phyloP scores from a whole-genome alignment of 2,113 vertebrate species.

The Galbula dea region DNA sequence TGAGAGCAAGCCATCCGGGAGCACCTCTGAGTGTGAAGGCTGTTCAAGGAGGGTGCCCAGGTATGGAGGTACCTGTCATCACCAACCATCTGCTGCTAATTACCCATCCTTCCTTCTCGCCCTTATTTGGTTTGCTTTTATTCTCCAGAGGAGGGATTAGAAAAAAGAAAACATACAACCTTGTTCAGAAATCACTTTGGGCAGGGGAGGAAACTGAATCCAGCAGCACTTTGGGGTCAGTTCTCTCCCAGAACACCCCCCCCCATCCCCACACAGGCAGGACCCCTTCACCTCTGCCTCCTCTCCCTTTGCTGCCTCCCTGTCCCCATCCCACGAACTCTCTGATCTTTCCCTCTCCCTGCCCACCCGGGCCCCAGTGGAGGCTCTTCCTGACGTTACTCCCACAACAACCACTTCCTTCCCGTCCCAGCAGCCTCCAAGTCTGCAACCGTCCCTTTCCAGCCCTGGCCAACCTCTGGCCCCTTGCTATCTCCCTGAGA shows the following conservation, averaged over 20 bases:
- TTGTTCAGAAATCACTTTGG: not conserved
- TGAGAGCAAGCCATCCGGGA: not conserved
- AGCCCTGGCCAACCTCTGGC: not conserved
- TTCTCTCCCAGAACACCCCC: not conserved
- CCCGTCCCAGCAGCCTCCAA: constrained; percentile 16
- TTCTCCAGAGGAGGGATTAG: not conserved
- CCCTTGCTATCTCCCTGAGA: not conserved
- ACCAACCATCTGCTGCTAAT: constrained; percentile 14
- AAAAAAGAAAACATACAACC: not conserved
- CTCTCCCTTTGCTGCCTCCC: not conserved
- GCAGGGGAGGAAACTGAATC: accelerated
- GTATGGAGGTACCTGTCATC: constrained; percentile 27
- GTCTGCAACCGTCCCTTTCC: not conserved
- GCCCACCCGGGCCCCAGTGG: not conserved
- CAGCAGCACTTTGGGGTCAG: accelerated
- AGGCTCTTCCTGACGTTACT: constrained; percentile 62
- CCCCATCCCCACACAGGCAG: accelerated
- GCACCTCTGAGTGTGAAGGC: not conserved
- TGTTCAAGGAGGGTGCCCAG: not conserved
- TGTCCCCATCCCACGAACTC: not conserved
- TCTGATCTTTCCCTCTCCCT: constrained; percentile 21
- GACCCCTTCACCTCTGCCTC: not conserved
- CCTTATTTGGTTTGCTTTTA: constrained; percentile 18
- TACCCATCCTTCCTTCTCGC: not conserved
- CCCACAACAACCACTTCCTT: constrained; percentile 64